Conservation (phyloP, 2,797 vertebrate genomes). For the Microchirus variegatus region DNA sequence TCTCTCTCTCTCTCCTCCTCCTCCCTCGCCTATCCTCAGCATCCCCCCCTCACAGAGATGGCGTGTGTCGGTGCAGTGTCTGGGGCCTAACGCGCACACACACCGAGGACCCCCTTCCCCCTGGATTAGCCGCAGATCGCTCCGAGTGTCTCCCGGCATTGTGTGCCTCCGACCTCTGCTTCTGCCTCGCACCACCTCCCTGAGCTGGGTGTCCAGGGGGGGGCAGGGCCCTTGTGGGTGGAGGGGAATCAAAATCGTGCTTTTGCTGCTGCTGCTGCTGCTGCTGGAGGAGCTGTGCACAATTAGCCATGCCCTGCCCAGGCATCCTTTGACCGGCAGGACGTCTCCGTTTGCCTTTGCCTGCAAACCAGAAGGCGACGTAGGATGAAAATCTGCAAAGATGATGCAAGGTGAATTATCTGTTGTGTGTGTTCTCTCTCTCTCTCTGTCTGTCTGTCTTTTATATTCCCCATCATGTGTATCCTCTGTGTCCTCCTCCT, state of each 20-base stretch:
- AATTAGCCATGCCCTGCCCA: slow-evolving; percentile 75
- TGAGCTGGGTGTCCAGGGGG: slow-evolving; percentile 55
- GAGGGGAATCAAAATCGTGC: slow-evolving; percentile 69
- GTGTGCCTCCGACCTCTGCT: slow-evolving; percentile 41
- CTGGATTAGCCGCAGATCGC: slow-evolving; percentile 43
- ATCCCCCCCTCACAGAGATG: slow-evolving; percentile 78
- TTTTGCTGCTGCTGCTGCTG: no score
- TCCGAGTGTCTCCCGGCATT: slow-evolving; percentile 36
- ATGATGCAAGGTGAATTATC: slow-evolving; percentile 86
- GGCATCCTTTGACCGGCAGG: slow-evolving; percentile 67
- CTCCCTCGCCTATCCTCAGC: slow-evolving; percentile 72
- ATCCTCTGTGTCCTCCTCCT: slow-evolving; percentile 52
- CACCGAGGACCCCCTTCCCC: slow-evolving; percentile 43
- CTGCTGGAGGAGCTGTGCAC: slow-evolving; percentile 49
- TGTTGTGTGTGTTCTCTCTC: not conserved
- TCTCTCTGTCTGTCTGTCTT: no score
- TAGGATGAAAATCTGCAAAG: slow-evolving; percentile 85
- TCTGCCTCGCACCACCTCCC: slow-evolving; percentile 40
- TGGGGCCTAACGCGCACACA: slow-evolving; percentile 67
- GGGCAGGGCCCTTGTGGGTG: slow-evolving; percentile 63
- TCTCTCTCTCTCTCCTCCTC: slow-evolving; percentile 51
- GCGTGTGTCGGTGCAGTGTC: slow-evolving; percentile 71
- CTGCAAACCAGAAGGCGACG: slow-evolving; percentile 61
- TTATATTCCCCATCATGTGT: slow-evolving; percentile 16
- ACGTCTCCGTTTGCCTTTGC: slow-evolving; percentile 43